Evolutionary conservation across 2,797 vertebrate genomes (phyloP), one percentile per base, ranked within the genome.

Genomic region (Atherinosoma microstoma): DNA sequence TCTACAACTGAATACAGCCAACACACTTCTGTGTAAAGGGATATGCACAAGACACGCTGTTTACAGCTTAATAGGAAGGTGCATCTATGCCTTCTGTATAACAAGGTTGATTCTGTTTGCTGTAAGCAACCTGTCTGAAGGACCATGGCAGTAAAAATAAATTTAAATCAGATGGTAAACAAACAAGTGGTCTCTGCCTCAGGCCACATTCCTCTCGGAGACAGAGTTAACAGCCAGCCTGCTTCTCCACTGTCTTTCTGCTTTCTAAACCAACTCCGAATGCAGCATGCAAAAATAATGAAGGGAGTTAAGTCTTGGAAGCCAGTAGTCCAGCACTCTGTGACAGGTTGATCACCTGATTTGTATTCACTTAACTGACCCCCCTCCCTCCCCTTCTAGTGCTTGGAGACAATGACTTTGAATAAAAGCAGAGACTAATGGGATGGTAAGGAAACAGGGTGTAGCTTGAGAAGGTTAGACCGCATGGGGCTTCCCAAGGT

Each of bases 301-400:
- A 86, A 84, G 71, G 67, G 73, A 89, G 74, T 88, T 83, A 77
- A 83, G 82, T 84, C 79, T 69, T 83, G 51, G 2, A 81, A 88
- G 86, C 63, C 78, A 74, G 77, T 73, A 62, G 79, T 85, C 76
- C 77, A 58, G 82, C 80, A 69, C 83, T 83, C 76, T 68, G 64
- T 79, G 83, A 87, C 87, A 84, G 80, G 87, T 90, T 90, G 84
- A 89, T 91, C 85, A 85, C 79, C 83, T 72, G 49, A 91, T 92
- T 86, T 89, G 84, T 86, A 88, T 91, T 89, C 77, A 84, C 83
- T 89, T 85, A 76, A 89, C 75, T 84, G 80, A 84, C n/a, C 76
- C 69, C 58, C 64, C 54, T 36, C 30, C n/a, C 47, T 42, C 35
- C 35, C 5, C 58, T 81, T 67, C 77, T 45, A 75, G 47, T 56